These are phyloP conservation scores for Lochmaea capreae DNA, from an alignment of 2,888 invertebrate genomes.

Conservation along the genomic window DNA sequence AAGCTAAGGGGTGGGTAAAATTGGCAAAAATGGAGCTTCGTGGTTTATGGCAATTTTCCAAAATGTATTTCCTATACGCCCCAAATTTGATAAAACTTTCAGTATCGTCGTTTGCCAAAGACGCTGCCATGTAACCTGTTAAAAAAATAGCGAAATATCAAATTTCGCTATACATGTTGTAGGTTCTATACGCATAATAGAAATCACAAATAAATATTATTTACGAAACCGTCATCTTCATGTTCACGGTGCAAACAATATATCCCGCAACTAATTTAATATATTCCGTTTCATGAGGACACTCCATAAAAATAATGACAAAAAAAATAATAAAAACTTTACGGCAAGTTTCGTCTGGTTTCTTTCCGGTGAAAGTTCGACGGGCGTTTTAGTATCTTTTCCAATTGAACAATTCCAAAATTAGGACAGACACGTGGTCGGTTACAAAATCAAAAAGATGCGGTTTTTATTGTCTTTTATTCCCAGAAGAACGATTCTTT, in stretches of 20 bases:
- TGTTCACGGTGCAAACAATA: not conserved
- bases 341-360: slow-evolving; percentile 28
- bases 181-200: too few species aligned
- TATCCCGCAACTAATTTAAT: not conserved
- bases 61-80: too few species aligned
- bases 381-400: slow-evolving; percentile 36
- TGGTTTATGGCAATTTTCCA: too few species aligned
- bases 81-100: too few species aligned
- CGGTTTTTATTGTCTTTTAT: slow-evolving; percentile 32
- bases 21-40: too few species aligned
- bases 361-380: slow-evolving; percentile 42
- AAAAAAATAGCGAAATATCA: too few species aligned
- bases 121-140: too few species aligned
- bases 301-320: not conserved
- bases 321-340: slow-evolving; percentile 24
- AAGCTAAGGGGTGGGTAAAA: too few species aligned
- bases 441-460: slow-evolving; percentile 35
- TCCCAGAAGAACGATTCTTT: slow-evolving; percentile 25
- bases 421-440: slow-evolving; percentile 50
- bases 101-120: too few species aligned
- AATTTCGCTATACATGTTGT: too few species aligned
- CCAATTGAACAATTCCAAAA: slow-evolving; percentile 44
- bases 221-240: too few species aligned
- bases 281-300: not conserved
- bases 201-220: too few species aligned